phyloP scores from a whole-genome alignment of 1,140 invertebrate genomes.

The Penaeus vannamei region DNA sequence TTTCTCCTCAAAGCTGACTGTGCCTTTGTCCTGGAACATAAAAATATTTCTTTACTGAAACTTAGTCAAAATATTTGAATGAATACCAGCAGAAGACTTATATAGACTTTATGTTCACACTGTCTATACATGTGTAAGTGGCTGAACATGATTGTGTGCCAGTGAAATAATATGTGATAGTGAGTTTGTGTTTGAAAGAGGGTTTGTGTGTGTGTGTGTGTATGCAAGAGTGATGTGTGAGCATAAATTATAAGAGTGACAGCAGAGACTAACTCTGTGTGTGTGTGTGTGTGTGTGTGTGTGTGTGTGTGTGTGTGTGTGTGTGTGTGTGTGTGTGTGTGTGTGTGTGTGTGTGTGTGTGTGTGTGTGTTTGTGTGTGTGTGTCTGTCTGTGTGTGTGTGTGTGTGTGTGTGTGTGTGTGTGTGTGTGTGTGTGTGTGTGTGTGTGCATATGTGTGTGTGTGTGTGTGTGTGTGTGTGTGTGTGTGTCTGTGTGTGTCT shows the following conservation, averaged over 20 bases:
- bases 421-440: background rate
- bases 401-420: background rate
- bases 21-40: conserved; percentile 60
- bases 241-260: background rate
- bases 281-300: background rate
- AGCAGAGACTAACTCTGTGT: background rate
- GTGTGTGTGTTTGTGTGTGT: background rate
- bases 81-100: background rate
- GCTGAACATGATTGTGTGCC: background rate
- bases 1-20: conserved; percentile 80
- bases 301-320: background rate
- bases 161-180: background rate
- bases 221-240: background rate
- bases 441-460: background rate
- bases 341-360: background rate
- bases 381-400: background rate
- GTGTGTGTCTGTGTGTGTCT: background rate
- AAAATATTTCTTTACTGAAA: background rate
- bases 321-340: background rate
- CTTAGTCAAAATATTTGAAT: background rate
- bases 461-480: background rate
- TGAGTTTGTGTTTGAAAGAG: background rate
- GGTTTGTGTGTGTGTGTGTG: background rate
- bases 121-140: background rate
- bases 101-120: background rate